A percentile compares a stretch with the other conserved stretches of the same genome.
Evolutionary conservation across 2,797 vertebrate species (phyloP).

Genomic region (Squalus acanthias): DNA sequence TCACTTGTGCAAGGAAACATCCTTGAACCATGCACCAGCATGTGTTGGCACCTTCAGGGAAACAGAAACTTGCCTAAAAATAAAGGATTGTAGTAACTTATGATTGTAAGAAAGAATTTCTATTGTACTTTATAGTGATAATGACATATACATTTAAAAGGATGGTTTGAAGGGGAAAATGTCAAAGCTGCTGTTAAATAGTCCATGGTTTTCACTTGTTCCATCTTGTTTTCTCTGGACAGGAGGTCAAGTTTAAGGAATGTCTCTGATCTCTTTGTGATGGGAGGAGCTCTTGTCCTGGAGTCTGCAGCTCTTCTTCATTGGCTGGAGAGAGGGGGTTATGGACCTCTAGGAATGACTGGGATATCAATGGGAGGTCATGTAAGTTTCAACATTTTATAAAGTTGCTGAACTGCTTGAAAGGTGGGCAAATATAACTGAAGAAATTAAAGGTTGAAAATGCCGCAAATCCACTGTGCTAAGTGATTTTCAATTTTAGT

Average conservation of each 20-base stretch:
- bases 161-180: not conserved
- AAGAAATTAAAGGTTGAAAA: not conserved
- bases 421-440: not conserved
- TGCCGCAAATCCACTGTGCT: not conserved
- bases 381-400: conserved; percentile 63
- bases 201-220: conserved; percentile 10
- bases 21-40: not conserved
- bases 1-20: not conserved
- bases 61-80: not conserved
- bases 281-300: conserved; percentile 91
- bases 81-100: not conserved
- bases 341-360: conserved; percentile 91
- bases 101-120: not conserved
- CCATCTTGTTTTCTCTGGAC: conserved; percentile 45
- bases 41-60: not conserved
- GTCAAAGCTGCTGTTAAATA: not conserved
- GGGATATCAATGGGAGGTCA: conserved; percentile 99
- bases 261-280: conserved; percentile 95
- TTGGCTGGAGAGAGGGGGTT: conserved; percentile 91
- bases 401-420: not conserved
- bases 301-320: conserved; percentile 85
- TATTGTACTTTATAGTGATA: not conserved
- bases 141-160: not conserved
- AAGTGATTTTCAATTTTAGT: not conserved
- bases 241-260: conserved; percentile 92